Percentiles rank a stretch among this genome's conserved stretches.
phyloP scores from a whole-genome alignment of 1,140 invertebrate species.

The Drosophila oshimai region DNA sequence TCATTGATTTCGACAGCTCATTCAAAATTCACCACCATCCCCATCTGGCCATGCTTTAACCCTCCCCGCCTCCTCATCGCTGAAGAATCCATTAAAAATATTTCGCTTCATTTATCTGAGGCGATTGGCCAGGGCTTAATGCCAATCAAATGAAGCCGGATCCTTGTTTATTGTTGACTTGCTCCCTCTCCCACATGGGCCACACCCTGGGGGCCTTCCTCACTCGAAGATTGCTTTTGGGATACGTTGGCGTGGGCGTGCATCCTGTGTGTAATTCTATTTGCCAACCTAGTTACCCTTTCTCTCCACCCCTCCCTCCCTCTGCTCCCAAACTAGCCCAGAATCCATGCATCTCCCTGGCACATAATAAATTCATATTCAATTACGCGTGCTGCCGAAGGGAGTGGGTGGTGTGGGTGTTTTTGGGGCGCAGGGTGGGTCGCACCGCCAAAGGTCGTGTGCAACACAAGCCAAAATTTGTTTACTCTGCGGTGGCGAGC shows the following conservation, averaged over 20 bases:
- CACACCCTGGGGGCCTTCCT: slow-evolving; percentile 14
- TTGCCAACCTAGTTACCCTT: slow-evolving; percentile 30
- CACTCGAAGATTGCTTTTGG: slow-evolving; percentile 30
- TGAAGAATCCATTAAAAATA: slow-evolving; percentile 43
- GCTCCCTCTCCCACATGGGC: slow-evolving; percentile 14
- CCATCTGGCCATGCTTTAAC: not conserved
- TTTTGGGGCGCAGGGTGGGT: not conserved
- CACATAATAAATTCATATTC: slow-evolving; percentile 78
- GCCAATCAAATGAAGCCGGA: slow-evolving; percentile 45
- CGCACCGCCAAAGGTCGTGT: slow-evolving; percentile 43
- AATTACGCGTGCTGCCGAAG: slow-evolving; percentile 58
- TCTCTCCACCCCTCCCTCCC: not conserved
- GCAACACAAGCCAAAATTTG: slow-evolving; percentile 38
- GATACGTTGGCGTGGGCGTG: slow-evolving; percentile 1
- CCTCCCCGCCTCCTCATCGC: not conserved
- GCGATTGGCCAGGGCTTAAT: slow-evolving; percentile 43
- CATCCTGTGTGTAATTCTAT: slow-evolving; percentile 34
- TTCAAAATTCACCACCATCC: not conserved
- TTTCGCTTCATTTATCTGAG: slow-evolving; percentile 48
- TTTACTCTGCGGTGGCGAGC: slow-evolving; percentile 44
- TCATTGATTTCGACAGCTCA: slow-evolving; percentile 17
- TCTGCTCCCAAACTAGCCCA: slow-evolving; percentile 14
- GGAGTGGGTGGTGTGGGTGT: not conserved
- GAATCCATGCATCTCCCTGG: slow-evolving; percentile 15
- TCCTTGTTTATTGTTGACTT: slow-evolving; percentile 43